Evolutionary conservation across 2,797 vertebrate genomes (phyloP), one percentile per base, ranked within the genome.

Genomic region (Anolis apletophallus): DNA sequence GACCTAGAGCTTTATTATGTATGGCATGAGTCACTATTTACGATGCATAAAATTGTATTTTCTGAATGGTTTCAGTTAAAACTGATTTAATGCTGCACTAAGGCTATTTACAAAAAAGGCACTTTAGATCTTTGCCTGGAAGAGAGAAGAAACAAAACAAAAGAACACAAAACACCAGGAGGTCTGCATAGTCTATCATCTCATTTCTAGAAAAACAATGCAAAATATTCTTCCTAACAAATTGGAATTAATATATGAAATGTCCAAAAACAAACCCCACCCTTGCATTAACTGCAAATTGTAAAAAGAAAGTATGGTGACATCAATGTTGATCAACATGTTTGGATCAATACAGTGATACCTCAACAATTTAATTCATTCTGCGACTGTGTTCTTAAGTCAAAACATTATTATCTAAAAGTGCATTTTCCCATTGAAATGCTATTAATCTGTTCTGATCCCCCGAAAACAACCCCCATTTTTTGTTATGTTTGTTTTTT

Each of bases 41-140:
- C 68, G 13, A 14, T 21, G 89, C 85, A 32, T 84, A 80, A 72
- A 91, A 90, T 1, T 13, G 29, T 52, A 78, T 89, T 84, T 71
- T 50, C 55, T 34, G 69, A 36, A 84, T 75, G 50, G 10, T 3
- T 80, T 88, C 86, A 81, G 68, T 89, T 88, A 76, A 34, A 81
- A 80, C 13, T 81, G 68, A 75, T 84, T 87, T 88, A 46, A 52
- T 61, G 68, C 46, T 59, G 57, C 6, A 40, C 67, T 46, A 69
- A 90, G 84, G 32, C 68, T 64, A 29, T 88, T 79, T 69, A 85
- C 57, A 84, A 91, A 86, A 64, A 26, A 84, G 91, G 85, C 81
- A 64, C 79, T 88, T 1, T 55, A 59, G 23, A 8, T 80, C 1
- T 46, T 8, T 89, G 50, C 67, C 61, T 69, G 64, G 14, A 73